Evolutionary conservation across 1,140 invertebrate species (phyloP), one percentile per base, ranked within the genome.

Genomic region (Gryllus bimaculatus): DNA sequence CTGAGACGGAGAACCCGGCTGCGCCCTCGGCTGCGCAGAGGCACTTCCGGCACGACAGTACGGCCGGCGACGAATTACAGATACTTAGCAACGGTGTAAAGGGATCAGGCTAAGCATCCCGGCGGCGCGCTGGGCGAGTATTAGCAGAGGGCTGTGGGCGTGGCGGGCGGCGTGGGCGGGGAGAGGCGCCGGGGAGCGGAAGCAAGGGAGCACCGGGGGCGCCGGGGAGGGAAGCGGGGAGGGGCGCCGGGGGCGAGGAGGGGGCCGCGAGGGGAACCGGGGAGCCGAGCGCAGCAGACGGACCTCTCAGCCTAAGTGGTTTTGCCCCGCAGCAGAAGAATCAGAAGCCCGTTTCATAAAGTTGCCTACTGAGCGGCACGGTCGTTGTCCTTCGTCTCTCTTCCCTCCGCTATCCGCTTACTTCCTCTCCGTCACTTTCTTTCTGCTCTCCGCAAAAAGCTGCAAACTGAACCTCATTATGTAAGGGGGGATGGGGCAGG

Each of bases 31-130:
- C 26, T 39, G 26, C 26, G 26, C 26, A 66, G 10, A 66, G 54
- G 54, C 54, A 18, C 54, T 66, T 66, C 54, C 54, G 54, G 54
- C 7, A 18, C 18, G 10, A 18, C 18, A 18, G 10, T 18, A 66
- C 54, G 10, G 54, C 54, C 54, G 54, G 54, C 54, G 54, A 66
- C 18, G 54, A 66, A 66, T 66, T 66, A 66, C 54, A 66, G 54
- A 66, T 66, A 66, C 54, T 66, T 66, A 66, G 54, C 54, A 66
- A 66, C 54, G 54, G 54, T 66, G 54, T 66, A 66, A 66, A 66
- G 54, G 54, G 54, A 66, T 66, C 10, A 66, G 54, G 10, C 10
- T 66, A 66, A 66, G 54, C 26, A 39, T 39, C 26, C 26, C 26
- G 26, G 5, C 54, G 54, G 54, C 54, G 54, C 54, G 54, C 18